Evolutionary conservation across 2,888 invertebrate species (phyloP), one percentile per base, ranked within the genome.

Genomic region (Brachypalpus laphriformis): DNA sequence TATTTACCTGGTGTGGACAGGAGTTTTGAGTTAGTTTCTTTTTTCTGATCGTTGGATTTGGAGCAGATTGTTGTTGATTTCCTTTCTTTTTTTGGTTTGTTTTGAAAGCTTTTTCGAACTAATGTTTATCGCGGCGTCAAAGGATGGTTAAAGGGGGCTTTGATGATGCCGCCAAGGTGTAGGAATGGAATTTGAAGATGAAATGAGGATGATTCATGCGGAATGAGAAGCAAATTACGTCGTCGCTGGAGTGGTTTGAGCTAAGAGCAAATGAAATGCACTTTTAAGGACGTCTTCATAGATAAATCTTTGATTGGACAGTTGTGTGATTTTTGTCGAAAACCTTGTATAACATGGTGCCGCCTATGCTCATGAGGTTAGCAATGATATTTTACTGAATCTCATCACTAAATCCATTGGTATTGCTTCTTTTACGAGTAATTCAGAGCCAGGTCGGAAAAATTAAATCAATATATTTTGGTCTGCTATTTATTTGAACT

Each of bases 11-110:
- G 66, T 54, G 81, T 14, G 66, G 66, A 80, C 74, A 74, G 49
- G 74, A 80, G 63, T 78, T 78, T 78, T 74, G 80, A 80, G 37
- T 80, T 78, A 78, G 74, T 45, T 66, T 65, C 68, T 66, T 47
- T 37, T 16, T 3, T 37, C 14, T 47, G 56, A 49, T 76, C 61
- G 63, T 18, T 57, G 66, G 75, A 81, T 85, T 75, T 81, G 54
- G 85, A 85, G 81, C 75, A 85, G 65, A 31, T 37, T 34, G 34
- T 74, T 18, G n/a, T n/a, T n/a, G n/a, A n/a, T n/a, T n/a, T n/a
- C n/a, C n/a, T 40, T 18, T 20, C 3, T 18, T 56, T 74, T 47
- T 40, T 61, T 49, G 47, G 56, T 51, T 77, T 51, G 72, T 45
- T 68, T 78, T 72, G 66, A 83, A 66, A 78, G 82, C 72, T 77